Evolutionary conservation across 2,888 invertebrate genomes (phyloP).

Genomic region (Deroplatys truncata): DNA sequence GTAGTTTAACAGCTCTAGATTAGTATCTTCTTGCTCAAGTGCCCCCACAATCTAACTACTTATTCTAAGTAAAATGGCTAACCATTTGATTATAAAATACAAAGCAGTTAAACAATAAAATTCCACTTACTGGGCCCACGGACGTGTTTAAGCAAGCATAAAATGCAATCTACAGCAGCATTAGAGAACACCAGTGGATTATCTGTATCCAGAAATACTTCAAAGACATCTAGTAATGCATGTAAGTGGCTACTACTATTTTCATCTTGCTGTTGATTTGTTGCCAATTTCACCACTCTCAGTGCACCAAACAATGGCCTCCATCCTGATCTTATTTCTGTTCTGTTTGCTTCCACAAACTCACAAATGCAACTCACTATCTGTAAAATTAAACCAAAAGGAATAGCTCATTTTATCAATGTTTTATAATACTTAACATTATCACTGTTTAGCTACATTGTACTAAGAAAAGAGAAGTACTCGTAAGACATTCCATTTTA

Average conservation of each 20-base stretch:
- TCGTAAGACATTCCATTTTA: too few species aligned
- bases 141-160: conserved; percentile 79
- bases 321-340: conserved; percentile 95
- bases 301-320: conserved; percentile 91
- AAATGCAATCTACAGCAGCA: conserved; percentile 88
- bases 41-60: too few species aligned
- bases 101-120: not conserved
- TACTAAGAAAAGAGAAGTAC: too few species aligned
- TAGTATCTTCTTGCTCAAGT: too few species aligned
- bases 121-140: conserved; percentile 57
- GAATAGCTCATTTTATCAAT: not conserved
- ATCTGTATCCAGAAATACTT: conserved; percentile 88
- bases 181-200: conserved; percentile 91
- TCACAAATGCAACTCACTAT: conserved; percentile 94
- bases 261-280: conserved; percentile 18
- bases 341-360: conserved; percentile 90
- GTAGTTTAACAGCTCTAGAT: too few species aligned
- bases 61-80: too few species aligned
- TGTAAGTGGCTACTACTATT: conserved; percentile 56
- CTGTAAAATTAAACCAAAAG: conserved; percentile 48
- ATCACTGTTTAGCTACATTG: too few species aligned
- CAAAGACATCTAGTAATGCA: conserved; percentile 84
- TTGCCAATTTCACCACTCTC: conserved; percentile 63
- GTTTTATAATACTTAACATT: too few species aligned
- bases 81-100: too few species aligned